These are phyloP conservation scores for Glaucidium brasilianum DNA, from an alignment of 2,113 vertebrate genomes.

Conservation along the genomic window DNA sequence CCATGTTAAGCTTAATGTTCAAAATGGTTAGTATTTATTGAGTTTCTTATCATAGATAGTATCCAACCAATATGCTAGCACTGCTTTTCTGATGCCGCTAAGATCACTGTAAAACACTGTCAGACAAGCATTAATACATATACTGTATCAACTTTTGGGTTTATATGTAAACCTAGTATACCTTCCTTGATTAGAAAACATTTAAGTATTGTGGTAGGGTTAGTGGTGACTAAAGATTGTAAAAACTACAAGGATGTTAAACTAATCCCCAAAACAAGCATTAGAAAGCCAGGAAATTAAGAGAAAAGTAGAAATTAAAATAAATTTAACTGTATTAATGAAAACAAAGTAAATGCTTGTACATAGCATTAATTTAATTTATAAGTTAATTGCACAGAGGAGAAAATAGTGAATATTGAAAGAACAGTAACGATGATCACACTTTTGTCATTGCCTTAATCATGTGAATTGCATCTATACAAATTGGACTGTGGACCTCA, in stretches of 20 bases:
- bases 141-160: neutral
- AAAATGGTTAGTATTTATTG: neutral
- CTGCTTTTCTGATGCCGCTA: neutral
- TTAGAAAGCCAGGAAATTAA: neutral
- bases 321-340: neutral
- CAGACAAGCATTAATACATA: neutral
- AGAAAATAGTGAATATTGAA: neutral
- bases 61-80: neutral
- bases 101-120: neutral
- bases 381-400: neutral
- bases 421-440: neutral
- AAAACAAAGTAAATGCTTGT: neutral
- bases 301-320: neutral
- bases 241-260: neutral
- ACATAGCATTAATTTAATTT: neutral
- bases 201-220: rapidly evolving
- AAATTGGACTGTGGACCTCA: neutral
- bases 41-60: neutral
- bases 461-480: neutral
- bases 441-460: neutral
- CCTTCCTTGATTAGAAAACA: neutral
- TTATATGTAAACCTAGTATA: neutral
- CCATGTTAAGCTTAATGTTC: neutral
- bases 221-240: neutral
- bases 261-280: neutral